Evolutionary conservation across 2,888 invertebrate species (phyloP).

Genomic region (Ectemnius cavifrons): DNA sequence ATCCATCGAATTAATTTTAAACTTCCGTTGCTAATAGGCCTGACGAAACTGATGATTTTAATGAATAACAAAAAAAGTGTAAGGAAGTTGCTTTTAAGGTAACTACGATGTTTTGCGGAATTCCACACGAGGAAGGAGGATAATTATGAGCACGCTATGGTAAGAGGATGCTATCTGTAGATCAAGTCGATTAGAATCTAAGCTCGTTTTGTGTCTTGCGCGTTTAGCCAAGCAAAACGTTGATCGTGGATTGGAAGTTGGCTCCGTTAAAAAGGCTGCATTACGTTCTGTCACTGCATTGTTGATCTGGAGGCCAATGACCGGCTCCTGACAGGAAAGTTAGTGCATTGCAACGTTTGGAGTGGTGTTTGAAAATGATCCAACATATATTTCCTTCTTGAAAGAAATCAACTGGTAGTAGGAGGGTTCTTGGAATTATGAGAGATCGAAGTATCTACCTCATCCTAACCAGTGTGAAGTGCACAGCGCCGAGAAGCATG

Average conservation of each 20-base stretch:
- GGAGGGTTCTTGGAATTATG: no score
- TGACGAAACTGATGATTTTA: no score
- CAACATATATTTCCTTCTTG: neutral
- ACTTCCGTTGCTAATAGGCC: neutral
- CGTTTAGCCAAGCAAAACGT: slow-evolving; percentile 8
- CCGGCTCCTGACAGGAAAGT: neutral
- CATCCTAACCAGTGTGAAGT: slow-evolving; percentile 1
- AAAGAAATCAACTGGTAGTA: no score
- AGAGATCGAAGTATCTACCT: no score
- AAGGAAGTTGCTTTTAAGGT: neutral
- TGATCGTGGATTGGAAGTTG: slow-evolving; percentile 5
- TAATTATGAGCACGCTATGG: neutral
- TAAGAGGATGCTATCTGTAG: neutral
- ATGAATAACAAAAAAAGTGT: no score
- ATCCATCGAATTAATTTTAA: slow-evolving; percentile 8
- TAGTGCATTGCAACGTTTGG: neutral
- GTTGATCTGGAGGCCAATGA: neutral
- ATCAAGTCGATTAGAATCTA: neutral
- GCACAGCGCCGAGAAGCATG: slow-evolving; percentile 55
- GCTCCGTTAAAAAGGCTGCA: neutral
- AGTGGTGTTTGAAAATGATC: neutral
- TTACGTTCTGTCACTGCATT: neutral
- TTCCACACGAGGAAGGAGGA: neutral
- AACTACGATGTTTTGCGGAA: neutral
- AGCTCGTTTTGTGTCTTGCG: neutral